Evolutionary conservation across 2,113 vertebrate species (phyloP).

Genomic region (Tiliqua scincoides): DNA sequence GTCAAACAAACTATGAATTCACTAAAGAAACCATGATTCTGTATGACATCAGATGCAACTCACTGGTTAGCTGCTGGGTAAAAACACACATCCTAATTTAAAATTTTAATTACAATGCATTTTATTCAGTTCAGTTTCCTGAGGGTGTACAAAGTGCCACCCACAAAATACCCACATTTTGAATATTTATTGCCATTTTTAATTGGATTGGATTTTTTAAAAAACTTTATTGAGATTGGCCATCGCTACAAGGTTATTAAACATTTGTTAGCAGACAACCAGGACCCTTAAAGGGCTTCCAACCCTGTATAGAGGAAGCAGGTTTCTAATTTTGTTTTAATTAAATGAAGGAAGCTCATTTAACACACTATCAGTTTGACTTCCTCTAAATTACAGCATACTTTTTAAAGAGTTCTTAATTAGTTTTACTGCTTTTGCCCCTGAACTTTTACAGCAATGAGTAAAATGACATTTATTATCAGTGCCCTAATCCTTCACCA

Average conservation of each 20-base stretch:
- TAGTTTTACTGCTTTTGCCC: conserved; percentile 57
- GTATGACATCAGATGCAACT: too few species aligned
- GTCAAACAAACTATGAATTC: neutral
- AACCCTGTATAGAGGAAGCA: conserved; percentile 69
- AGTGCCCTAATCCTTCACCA: conserved; percentile 18
- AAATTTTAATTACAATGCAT: neutral
- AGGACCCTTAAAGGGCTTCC: conserved; percentile 59
- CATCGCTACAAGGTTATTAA: conserved; percentile 39
- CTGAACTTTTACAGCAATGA: conserved; percentile 43
- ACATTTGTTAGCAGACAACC: conserved; percentile 46
- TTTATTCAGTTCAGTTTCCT: neutral
- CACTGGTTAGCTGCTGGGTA: neutral
- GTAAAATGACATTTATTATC: conserved; percentile 47
- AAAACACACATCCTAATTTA: neutral
- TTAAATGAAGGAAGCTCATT: conserved; percentile 8
- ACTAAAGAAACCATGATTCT: neutral
- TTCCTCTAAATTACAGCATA: conserved; percentile 68
- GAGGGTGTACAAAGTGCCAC: neutral
- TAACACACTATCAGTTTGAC: conserved; percentile 59
- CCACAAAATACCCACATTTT: fast-evolving
- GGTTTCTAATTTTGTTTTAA: conserved; percentile 63
- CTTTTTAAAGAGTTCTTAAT: conserved; percentile 56
- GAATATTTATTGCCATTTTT: conserved; percentile 8
- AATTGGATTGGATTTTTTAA: conserved; percentile 6
- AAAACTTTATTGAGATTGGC: conserved; percentile 41